These are phyloP conservation scores for Karalla daura DNA, from an alignment of 2,797 vertebrate genomes.

Conservation along the genomic window DNA sequence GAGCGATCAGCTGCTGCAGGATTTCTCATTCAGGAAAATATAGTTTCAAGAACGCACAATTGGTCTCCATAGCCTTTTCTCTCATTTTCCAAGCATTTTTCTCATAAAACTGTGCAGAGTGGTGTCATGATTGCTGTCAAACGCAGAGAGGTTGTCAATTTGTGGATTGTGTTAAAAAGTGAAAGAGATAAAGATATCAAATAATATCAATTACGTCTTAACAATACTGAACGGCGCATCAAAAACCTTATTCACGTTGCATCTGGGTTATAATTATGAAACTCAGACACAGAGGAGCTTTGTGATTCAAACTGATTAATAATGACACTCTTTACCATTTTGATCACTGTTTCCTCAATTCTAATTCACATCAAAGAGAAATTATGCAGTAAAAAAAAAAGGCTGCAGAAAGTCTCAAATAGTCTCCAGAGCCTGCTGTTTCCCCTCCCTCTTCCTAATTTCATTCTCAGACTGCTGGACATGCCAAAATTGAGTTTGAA, in stretches of 20 bases:
- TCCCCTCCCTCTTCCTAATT: conserved; percentile 51
- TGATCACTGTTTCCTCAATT: conserved; percentile 61
- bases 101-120: neutral
- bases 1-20: neutral
- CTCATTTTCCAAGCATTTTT: neutral
- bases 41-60: neutral
- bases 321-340: conserved; percentile 54
- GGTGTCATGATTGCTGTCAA: neutral
- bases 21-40: neutral
- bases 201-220: neutral
- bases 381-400: conserved; percentile 61
- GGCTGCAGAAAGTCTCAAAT: conserved; percentile 33
- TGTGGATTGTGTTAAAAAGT: neutral
- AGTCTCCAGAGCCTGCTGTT: conserved; percentile 45
- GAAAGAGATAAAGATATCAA: neutral
- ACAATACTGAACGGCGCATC: neutral
- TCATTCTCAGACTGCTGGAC: conserved; percentile 65
- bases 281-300: conserved; percentile 7
- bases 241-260: conserved; percentile 8
- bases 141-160: neutral
- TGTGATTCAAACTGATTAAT: conserved; percentile 53
- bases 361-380: conserved; percentile 53
- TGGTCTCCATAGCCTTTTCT: neutral
- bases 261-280: conserved; percentile 18
- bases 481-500: conserved; percentile 72